phyloP scores from a whole-genome alignment of 2,797 vertebrate genomes.

The Cuniculus paca region DNA sequence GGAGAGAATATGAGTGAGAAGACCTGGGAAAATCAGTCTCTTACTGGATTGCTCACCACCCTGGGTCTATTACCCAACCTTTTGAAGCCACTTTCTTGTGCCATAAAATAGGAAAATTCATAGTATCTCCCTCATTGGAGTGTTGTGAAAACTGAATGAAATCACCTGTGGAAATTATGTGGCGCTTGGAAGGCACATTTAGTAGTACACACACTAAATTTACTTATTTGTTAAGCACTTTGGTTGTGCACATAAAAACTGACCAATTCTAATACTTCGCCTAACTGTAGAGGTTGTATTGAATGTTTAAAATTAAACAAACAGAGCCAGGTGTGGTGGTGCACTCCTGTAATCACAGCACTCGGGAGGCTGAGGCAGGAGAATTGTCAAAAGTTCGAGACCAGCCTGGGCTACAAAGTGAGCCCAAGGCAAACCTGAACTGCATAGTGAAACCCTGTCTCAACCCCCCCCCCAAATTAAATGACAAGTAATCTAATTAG shows the following conservation, averaged over 20 bases:
- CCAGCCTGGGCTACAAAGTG: too few species aligned
- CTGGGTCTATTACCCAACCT: background rate
- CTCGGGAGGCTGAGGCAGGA: too few species aligned
- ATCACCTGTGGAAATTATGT: background rate
- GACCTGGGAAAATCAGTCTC: background rate
- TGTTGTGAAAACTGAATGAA: conserved; percentile 53
- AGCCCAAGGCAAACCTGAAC: too few species aligned
- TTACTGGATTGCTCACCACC: background rate
- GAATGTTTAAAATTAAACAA: conserved; percentile 50
- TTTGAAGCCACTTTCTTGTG: background rate
- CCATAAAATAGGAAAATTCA: background rate
- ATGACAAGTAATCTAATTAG: conserved; percentile 48
- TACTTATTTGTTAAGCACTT: conserved; percentile 34
- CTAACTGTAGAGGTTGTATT: conserved; percentile 13
- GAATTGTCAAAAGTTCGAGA: too few species aligned
- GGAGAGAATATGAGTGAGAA: conserved; percentile 11
- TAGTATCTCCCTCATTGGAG: background rate
- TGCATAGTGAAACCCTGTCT: too few species aligned
- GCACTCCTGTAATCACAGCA: too few species aligned
- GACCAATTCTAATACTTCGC: conserved; percentile 33
- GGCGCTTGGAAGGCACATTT: background rate
- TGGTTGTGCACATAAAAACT: background rate
- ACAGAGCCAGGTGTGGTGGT: too few species aligned
- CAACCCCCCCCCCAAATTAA: too few species aligned
- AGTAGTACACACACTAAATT: background rate